phyloP scores from a whole-genome alignment of 1,140 invertebrate genomes.

The Achatina immaculata region DNA sequence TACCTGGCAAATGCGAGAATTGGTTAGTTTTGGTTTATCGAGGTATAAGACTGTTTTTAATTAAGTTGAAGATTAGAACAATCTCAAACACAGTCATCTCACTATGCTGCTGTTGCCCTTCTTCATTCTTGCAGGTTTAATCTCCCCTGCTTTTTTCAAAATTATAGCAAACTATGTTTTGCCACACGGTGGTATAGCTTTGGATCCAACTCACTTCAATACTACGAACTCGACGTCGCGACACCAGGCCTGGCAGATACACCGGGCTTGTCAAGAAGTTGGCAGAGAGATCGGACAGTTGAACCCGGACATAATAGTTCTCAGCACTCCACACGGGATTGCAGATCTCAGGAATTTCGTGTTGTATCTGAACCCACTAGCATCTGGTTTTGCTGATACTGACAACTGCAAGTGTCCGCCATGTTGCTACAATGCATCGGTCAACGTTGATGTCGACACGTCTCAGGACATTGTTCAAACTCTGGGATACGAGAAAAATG shows the following conservation, averaged over 20 bases:
- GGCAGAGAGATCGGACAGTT: slow-evolving; percentile 40
- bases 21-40: no score
- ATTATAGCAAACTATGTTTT: slow-evolving; percentile 45
- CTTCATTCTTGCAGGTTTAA: neutral
- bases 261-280: slow-evolving; percentile 41
- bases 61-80: no score
- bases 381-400: slow-evolving; percentile 47
- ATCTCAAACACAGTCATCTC: no score
- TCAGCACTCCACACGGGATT: slow-evolving; percentile 55
- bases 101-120: neutral
- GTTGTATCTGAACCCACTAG: slow-evolving; percentile 51
- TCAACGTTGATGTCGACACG: slow-evolving; percentile 38
- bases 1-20: no score
- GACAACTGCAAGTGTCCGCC: slow-evolving; percentile 56
- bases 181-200: slow-evolving; percentile 54
- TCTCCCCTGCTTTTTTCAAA: neutral
- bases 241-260: slow-evolving; percentile 46
- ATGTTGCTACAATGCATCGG: slow-evolving; percentile 47
- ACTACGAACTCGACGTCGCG: slow-evolving; percentile 50
- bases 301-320: slow-evolving; percentile 47
- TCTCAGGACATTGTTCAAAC: slow-evolving; percentile 31
- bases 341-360: slow-evolving; percentile 49
- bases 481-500: slow-evolving; percentile 33
- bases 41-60: no score
- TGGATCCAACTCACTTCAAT: slow-evolving; percentile 51